Percentiles rank a stretch among this genome's conserved stretches.
These are phyloP conservation scores for Syndactyla subalaris DNA, from an alignment of 2,797 vertebrate genomes.

Conservation along the genomic window DNA sequence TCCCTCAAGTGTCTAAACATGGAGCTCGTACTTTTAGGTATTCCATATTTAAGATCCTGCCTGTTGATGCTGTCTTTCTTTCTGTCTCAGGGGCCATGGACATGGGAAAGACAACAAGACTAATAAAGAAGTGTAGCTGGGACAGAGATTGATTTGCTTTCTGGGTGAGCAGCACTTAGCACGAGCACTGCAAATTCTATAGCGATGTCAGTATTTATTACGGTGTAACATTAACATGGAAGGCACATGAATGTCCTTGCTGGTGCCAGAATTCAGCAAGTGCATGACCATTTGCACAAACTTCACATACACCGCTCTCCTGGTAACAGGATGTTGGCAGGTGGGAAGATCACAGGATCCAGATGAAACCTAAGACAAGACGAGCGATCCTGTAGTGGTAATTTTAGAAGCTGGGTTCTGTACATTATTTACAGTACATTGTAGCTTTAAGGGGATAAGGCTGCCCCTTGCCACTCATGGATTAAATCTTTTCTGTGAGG, in stretches of 20 bases:
- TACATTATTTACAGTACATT: constrained; percentile 62
- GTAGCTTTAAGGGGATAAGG: constrained; percentile 30
- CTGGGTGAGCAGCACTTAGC: not conserved
- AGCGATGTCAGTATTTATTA: constrained; percentile 8
- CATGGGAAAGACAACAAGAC: not conserved
- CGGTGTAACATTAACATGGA: not conserved
- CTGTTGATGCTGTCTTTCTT: not conserved
- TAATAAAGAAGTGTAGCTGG: not conserved
- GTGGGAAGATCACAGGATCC: constrained; percentile 63
- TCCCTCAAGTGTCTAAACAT: constrained; percentile 14
- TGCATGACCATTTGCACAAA: constrained; percentile 47
- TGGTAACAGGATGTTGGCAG: constrained; percentile 66
- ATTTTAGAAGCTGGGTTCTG: constrained; percentile 66
- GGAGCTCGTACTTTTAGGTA: not conserved
- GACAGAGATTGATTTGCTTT: not conserved
- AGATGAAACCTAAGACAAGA: constrained; percentile 45
- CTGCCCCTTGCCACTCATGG: not conserved
- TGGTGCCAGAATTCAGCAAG: constrained; percentile 31
- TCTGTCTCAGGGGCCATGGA: not conserved
- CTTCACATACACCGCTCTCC: constrained; percentile 18
- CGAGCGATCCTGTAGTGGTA: constrained; percentile 34
- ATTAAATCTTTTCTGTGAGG: not conserved
- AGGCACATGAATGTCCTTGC: constrained; percentile 3
- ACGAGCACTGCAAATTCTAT: not conserved
- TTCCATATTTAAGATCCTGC: constrained; percentile 42